Base-by-base conservation (phyloP, 2,888 invertebrate genomes). In the Andricus curvator region DNA sequence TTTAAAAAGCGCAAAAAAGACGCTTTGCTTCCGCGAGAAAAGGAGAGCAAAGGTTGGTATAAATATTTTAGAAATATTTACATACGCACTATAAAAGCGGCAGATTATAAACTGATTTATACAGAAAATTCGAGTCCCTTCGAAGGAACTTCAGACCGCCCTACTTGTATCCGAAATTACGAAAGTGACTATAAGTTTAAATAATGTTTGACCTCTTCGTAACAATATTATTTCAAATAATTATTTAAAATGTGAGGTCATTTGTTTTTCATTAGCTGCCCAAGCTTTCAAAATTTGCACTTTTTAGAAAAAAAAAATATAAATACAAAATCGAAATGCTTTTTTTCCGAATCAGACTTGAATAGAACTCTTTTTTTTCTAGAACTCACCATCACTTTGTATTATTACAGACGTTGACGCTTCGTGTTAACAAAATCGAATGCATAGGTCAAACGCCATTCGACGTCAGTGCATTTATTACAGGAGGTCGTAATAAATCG, bases 401-500 rank as follows among this genome's bases (percentile, higher is more conserved):
- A 65, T 60, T 67, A 78, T 83, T 74, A 82, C 81, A 70, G 48
- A 68, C 67, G 77, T 82, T 84, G 48, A 77, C 76, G 77, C 81
- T 86, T 74, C 82, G 83, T 65, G 81, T 88, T 78, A 87, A 70
- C 78, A 86, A 60, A 80, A 86, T 84, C 77, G 88, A 87, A 87
- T 87, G 86, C 83, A 85, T 88, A 81, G 90, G 91, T 92, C 91
- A 92, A 84, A 92, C 92, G 37, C 91, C 91, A 82, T 92, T 93
- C 0, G 92, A 87, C 22, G 90, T 90, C 25, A 88, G 85, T 56
- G 88, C 84, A 84, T 84, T 89, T 65, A 82, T 48, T 17, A 25
- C 29, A 11, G 97, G 96, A 86, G 97, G 94, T 89, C 95, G 94
- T 87, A 98, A 94, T 86, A 98, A 94, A 92, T 97, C 97, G 84